phyloP scores from a whole-genome alignment of 1,140 invertebrate species.

The Homalodisca vitripennis region DNA sequence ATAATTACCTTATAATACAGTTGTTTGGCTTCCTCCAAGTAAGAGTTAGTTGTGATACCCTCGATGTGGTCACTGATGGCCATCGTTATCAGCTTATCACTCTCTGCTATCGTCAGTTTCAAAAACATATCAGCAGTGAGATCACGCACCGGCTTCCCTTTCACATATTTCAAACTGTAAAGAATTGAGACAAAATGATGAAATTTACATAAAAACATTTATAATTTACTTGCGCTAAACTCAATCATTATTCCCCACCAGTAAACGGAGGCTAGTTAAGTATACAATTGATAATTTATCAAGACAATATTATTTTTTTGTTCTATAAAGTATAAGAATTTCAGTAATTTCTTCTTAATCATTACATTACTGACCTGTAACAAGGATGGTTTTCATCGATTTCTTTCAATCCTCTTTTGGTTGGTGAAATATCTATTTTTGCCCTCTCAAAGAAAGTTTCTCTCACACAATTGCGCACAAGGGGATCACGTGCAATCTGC shows the following conservation, averaged over 20 bases:
- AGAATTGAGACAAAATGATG: background rate
- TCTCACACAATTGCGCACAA: conserved; percentile 81
- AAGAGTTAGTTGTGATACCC: conserved; percentile 58
- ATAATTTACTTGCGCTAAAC: no score
- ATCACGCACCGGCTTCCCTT: conserved; percentile 92
- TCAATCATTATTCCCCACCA: no score
- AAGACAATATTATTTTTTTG: no score
- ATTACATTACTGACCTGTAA: conserved; percentile 60
- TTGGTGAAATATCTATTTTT: conserved; percentile 78
- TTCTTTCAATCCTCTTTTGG: conserved; percentile 88
- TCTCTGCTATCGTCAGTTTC: conserved; percentile 77
- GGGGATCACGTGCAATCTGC: conserved; percentile 89
- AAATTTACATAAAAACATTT: background rate
- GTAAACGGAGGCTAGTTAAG: no score
- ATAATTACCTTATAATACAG: conserved; percentile 74
- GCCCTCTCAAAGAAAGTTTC: conserved; percentile 92
- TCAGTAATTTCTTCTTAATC: no score
- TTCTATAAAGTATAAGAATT: no score
- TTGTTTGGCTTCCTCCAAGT: conserved; percentile 89
- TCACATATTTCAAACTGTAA: conserved; percentile 87
- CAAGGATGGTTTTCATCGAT: conserved; percentile 93
- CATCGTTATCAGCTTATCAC: conserved; percentile 80
- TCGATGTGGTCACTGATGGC: conserved; percentile 73
- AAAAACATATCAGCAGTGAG: conserved; percentile 89
- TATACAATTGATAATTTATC: no score